Percentiles rank a stretch among this genome's conserved stretches.
Evolutionary conservation across 2,797 vertebrate species (phyloP).

Genomic region (Nyctalus aviator): DNA sequence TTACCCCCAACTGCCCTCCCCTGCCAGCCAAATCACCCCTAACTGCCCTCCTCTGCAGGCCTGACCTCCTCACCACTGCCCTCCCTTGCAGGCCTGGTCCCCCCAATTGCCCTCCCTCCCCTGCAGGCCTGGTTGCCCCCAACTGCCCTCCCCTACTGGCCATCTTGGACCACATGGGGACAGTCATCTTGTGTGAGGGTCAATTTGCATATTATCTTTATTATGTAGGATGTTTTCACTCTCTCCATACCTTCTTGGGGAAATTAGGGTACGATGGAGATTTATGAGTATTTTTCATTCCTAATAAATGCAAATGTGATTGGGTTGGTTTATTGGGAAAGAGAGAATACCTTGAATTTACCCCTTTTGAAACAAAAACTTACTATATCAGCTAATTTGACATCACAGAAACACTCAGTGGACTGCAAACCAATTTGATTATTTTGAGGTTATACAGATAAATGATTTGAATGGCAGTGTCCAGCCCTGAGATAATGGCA

Average conservation of each 20-base stretch:
- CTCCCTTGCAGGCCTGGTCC: too few relatives aligned
- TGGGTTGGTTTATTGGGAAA: conserved; percentile 1
- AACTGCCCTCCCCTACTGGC: too few relatives aligned
- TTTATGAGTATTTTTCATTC: conserved; percentile 40
- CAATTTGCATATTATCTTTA: too few relatives aligned
- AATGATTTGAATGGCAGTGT: neutral
- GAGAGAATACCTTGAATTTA: neutral
- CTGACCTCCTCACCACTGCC: too few relatives aligned
- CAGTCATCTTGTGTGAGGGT: too few relatives aligned
- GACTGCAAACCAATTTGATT: neutral
- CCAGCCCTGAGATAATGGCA: neutral
- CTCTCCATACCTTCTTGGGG: neutral
- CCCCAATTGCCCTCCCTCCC: too few relatives aligned
- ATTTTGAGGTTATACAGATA: neutral
- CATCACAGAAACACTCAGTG: neutral
- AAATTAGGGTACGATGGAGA: neutral
- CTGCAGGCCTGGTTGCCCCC: too few relatives aligned
- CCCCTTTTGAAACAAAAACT: conserved; percentile 33
- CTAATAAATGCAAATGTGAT: conserved; percentile 40
- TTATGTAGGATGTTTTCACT: neutral
- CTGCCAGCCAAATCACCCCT: too few relatives aligned
- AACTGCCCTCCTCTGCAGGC: too few relatives aligned
- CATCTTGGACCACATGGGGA: too few relatives aligned
- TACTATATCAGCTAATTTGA: conserved; percentile 3
- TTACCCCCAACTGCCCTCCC: too few relatives aligned